A percentile compares a stretch with the other conserved stretches of the same genome.
Evolutionary conservation across 1,140 invertebrate species (phyloP).

Genomic region (Galendromus occidentalis): DNA sequence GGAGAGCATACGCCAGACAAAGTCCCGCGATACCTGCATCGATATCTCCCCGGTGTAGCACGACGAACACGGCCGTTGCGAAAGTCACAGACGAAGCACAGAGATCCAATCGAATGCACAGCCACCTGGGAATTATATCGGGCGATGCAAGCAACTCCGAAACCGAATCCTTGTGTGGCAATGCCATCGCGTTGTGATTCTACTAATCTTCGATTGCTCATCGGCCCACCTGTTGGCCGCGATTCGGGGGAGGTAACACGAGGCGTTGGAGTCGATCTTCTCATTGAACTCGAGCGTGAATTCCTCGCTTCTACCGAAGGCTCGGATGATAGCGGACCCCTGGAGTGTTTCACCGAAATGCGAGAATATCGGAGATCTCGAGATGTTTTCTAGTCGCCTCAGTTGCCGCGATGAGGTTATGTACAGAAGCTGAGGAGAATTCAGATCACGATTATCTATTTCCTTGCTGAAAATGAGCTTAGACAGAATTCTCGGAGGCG

Average conservation of each 20-base stretch:
- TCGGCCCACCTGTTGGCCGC: slow-evolving; percentile 28
- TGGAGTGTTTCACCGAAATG: slow-evolving; percentile 30
- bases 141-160: slow-evolving; percentile 5
- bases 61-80: slow-evolving; percentile 30
- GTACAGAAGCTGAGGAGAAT: slow-evolving; percentile 21
- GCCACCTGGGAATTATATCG: slow-evolving; percentile 42
- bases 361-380: slow-evolving; percentile 33
- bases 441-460: too few relatives aligned
- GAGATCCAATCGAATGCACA: slow-evolving; percentile 72
- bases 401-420: slow-evolving; percentile 31
- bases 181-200: too few relatives aligned
- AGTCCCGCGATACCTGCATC: slow-evolving; percentile 33
- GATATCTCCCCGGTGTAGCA: slow-evolving; percentile 29
- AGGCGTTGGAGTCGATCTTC: slow-evolving; percentile 34
- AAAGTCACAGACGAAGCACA: slow-evolving; percentile 54
- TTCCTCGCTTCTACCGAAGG: background rate
- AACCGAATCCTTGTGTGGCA: too few relatives aligned
- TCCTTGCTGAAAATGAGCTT: too few relatives aligned
- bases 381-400: slow-evolving; percentile 31
- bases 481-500: too few relatives aligned
- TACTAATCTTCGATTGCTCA: too few relatives aligned
- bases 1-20: background rate
- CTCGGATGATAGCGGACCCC: slow-evolving; percentile 25
- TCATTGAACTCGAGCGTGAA: slow-evolving; percentile 22
- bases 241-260: slow-evolving; percentile 29